A percentile compares a stretch with the other conserved stretches of the same genome.
Conservation (phyloP, 2,888 invertebrate species). For the Mesochorus sp. region DNA sequence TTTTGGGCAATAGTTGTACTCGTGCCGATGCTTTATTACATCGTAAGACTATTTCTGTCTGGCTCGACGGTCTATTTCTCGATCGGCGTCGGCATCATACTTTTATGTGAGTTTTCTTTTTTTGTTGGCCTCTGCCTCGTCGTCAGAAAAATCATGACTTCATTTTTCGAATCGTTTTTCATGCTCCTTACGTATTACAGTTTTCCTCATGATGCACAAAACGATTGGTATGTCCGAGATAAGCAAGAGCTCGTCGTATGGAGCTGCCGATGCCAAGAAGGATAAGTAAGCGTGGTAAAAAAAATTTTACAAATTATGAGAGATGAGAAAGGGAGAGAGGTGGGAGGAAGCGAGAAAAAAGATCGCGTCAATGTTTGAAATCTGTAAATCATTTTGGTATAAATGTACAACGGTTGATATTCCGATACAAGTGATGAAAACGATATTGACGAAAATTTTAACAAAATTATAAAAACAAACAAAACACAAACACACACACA, state of each 20-base stretch:
- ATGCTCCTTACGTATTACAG: slow-evolving; percentile 87
- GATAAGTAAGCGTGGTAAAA: slow-evolving; percentile 73
- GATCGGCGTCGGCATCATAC: slow-evolving; percentile 87
- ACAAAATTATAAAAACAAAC: slow-evolving; percentile 7
- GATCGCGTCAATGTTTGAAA: slow-evolving; percentile 44
- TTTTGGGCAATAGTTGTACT: slow-evolving; percentile 88
- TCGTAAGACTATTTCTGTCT: slow-evolving; percentile 87
- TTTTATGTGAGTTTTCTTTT: slow-evolving; percentile 87
- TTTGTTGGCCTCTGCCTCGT: too few relatives aligned
- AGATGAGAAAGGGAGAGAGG: background rate
- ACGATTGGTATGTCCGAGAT: slow-evolving; percentile 93
- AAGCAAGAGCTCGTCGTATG: slow-evolving; percentile 92
- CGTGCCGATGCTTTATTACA: slow-evolving; percentile 88
- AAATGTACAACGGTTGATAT: slow-evolving; percentile 51
- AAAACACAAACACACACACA: slow-evolving; percentile 15
- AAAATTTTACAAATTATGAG: slow-evolving; percentile 4
- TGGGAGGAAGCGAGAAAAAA: background rate
- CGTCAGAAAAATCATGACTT: too few relatives aligned
- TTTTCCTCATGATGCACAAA: slow-evolving; percentile 90
- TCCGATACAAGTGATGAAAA: slow-evolving; percentile 46
- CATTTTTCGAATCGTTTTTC: background rate
- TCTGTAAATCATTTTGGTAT: slow-evolving; percentile 55
- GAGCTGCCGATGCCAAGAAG: slow-evolving; percentile 85
- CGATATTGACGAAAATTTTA: slow-evolving; percentile 30
- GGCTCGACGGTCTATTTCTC: slow-evolving; percentile 89